Conservation (phyloP, 2,797 vertebrate genomes). For the Pangasius mekongensis region DNA sequence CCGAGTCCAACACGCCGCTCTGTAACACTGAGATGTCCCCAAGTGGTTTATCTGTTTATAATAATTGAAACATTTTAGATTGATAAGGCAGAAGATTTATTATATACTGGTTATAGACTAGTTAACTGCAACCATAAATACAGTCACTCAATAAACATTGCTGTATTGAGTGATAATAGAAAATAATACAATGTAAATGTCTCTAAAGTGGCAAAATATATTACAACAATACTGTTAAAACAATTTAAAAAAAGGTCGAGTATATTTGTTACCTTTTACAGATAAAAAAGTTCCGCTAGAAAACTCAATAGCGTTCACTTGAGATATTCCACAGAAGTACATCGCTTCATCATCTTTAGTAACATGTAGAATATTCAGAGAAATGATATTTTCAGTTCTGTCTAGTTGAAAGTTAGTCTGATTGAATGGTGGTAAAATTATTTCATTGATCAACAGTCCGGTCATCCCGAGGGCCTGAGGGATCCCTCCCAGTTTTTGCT, state of each 20-base stretch:
- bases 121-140: not conserved
- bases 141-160: not conserved
- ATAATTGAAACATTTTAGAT: not conserved
- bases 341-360: slow-evolving; percentile 1
- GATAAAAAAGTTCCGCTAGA: not conserved
- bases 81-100: not conserved
- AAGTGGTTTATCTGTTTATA: not conserved
- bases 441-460: not conserved
- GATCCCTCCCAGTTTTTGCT: not conserved
- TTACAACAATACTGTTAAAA: not conserved
- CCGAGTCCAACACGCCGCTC: not conserved
- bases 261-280: not conserved
- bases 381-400: not conserved
- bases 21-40: slow-evolving; percentile 8
- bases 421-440: not conserved
- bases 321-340: not conserved
- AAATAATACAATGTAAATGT: not conserved
- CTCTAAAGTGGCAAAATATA: not conserved
- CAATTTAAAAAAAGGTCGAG: not conserved
- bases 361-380: not conserved
- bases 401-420: not conserved
- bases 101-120: not conserved
- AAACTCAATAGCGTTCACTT: not conserved
- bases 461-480: not conserved
- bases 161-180: not conserved